A percentile compares a stretch with the other conserved stretches of the same genome.
Evolutionary conservation across 2,888 invertebrate species (phyloP).

Genomic region (Orthosia gothica): DNA sequence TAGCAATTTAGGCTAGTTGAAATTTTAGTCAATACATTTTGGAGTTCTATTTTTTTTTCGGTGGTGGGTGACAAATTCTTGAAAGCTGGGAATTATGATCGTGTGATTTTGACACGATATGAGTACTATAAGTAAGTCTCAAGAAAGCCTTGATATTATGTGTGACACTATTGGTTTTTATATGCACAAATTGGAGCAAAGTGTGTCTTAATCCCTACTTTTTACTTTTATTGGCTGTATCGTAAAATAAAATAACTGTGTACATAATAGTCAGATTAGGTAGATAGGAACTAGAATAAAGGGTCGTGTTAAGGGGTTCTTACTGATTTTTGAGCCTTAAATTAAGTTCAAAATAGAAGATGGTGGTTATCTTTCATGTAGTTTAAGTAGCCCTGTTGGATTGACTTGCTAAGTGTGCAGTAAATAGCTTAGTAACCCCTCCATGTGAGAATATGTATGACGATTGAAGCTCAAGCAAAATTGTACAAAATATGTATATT

Average conservation of each 20-base stretch:
- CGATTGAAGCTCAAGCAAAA: slow-evolving; percentile 55
- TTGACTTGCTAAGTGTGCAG: slow-evolving; percentile 57
- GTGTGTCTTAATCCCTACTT: slow-evolving; percentile 16
- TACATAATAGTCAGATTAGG: slow-evolving; percentile 54
- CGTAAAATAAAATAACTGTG: slow-evolving; percentile 46
- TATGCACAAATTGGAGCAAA: slow-evolving; percentile 25
- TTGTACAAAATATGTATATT: slow-evolving; percentile 57
- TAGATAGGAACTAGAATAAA: slow-evolving; percentile 28
- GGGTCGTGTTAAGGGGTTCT: neutral
- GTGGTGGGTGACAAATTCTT: slow-evolving; percentile 35
- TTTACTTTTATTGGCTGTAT: slow-evolving; percentile 45
- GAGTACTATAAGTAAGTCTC: slow-evolving; percentile 4
- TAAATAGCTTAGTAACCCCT: slow-evolving; percentile 50
- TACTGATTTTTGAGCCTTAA: neutral
- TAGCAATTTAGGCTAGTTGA: slow-evolving; percentile 39
- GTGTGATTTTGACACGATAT: slow-evolving; percentile 5
- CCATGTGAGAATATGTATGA: slow-evolving; percentile 56
- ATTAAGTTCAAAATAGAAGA: slow-evolving; percentile 18
- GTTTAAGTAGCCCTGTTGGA: slow-evolving; percentile 62
- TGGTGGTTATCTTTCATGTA: slow-evolving; percentile 2
- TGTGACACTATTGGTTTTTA: slow-evolving; percentile 14
- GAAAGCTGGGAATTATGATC: neutral
- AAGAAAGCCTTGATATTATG: slow-evolving; percentile 26
- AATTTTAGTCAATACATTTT: slow-evolving; percentile 17
- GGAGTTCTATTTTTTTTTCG: slow-evolving; percentile 15